Conservation (phyloP, 2,113 vertebrate species). For the Procapra przewalskii region DNA sequence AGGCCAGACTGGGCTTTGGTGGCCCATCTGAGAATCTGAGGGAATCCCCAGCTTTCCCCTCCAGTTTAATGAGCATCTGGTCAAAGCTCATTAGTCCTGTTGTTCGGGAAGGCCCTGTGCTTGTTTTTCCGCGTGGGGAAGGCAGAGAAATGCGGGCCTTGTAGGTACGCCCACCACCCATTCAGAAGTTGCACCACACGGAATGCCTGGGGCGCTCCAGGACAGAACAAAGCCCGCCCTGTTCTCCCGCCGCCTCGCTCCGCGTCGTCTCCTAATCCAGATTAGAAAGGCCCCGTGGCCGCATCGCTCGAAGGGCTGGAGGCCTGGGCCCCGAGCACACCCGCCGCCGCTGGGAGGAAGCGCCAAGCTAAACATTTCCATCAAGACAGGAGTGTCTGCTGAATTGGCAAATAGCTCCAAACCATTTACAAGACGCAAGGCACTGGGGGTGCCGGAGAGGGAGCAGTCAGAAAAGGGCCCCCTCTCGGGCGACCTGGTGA, state of each 20-base stretch:
- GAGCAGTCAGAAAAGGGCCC: not conserved
- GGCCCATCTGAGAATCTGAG: not conserved
- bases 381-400: not conserved
- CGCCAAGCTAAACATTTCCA: constrained; percentile 5
- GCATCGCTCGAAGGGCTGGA: not conserved
- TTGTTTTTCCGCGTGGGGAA: not conserved
- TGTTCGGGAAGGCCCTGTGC: not conserved
- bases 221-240: constrained; percentile 56
- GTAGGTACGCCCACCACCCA: not conserved
- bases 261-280: constrained; percentile 10
- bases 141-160: not conserved
- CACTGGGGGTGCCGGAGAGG: not conserved
- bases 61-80: not conserved
- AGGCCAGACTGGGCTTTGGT: not conserved
- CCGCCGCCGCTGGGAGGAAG: not conserved
- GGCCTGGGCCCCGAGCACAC: not conserved
- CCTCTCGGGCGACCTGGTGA: not conserved
- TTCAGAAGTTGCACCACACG: not conserved
- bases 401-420: not conserved
- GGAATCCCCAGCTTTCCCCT: accelerated
- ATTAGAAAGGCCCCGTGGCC: not conserved
- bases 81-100: not conserved
- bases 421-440: not conserved
- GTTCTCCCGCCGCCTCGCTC: not conserved
- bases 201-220: accelerated